Base-by-base conservation (phyloP, 2,113 vertebrate species). In the Pagrus major region DNA sequence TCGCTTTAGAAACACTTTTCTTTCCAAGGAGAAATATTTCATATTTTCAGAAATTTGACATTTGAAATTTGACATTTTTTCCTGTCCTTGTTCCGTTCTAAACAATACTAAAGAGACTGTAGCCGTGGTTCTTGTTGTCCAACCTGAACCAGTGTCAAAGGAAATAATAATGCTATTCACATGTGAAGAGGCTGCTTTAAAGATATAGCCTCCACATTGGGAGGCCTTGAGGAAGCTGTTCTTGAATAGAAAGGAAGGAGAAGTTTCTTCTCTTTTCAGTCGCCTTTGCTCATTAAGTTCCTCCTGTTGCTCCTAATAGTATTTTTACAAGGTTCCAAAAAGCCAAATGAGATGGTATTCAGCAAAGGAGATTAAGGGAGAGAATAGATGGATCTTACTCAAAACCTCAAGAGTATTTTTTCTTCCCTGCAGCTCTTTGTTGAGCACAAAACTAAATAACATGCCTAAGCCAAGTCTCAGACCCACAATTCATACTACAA, bases 111-210 rank as follows among this genome's bases (percentile, higher is more conserved):
- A 33, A 2, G 15, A 27, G 29, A 63, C 27, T 33, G 44, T 9
- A 27, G 9, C 33, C 15, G 66, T 23, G 41, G 33, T 31, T 77
- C 31, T 67, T 29, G 15, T 55, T 67, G 52, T 16, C 31, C 18
- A 20, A 8, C n/a, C 35, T 3, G 15, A 54, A 76, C 35, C 58
- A 41, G 55, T 9, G 29, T 71, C 31, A 68, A 73, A 81, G 33
- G 25, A 82, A 74, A 70, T 71, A 78, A 88, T 76, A 42, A 67
- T 2, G 10, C 60, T 49, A 35, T 76, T 89, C 49, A 72, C 67
- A 85, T 76, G 69, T 80, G 84, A 81, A 58, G 56, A 80, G 25
- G 25, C 39, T 44, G 42, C 58, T 71, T 58, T 68, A 60, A n/a
- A 85, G 73, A 81, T 77, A 58, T 52, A 67, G 20, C 63, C 10